Conservation (phyloP, 2,113 vertebrate species). For the Poeciliopsis retropinna region DNA sequence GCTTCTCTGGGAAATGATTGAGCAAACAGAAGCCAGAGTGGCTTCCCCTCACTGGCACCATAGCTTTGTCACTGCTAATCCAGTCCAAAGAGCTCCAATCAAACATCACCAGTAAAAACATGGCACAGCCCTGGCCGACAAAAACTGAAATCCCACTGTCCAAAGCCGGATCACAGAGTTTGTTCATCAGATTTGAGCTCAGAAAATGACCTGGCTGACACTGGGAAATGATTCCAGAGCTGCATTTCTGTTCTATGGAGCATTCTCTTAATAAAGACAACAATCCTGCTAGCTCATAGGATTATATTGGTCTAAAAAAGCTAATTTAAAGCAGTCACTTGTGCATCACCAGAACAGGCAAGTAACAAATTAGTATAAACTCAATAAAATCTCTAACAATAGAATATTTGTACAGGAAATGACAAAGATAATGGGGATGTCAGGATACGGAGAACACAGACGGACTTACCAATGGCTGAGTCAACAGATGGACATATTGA, state of each 20-base stretch:
- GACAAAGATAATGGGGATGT: constrained; percentile 3
- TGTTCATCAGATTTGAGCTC: constrained; percentile 59
- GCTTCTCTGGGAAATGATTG: constrained; percentile 75
- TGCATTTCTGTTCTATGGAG: not conserved
- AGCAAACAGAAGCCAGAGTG: constrained; percentile 72
- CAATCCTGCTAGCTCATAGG: not conserved
- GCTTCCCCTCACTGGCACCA: constrained; percentile 78
- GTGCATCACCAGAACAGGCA: not conserved
- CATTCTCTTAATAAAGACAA: not conserved
- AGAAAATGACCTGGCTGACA: constrained; percentile 23
- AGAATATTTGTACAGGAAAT: not conserved
- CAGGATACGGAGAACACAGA: not conserved
- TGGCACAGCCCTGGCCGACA: constrained; percentile 48
- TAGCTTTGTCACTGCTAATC: constrained; percentile 76
- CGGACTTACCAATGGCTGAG: constrained; percentile 12
- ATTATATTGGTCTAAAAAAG: not conserved
- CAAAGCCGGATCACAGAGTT: constrained; percentile 56
- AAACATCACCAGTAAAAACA: constrained; percentile 73
- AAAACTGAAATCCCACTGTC: constrained; percentile 55
- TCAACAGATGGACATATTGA: constrained; percentile 16
- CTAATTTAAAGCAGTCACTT: not conserved
- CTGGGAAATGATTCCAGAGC: constrained; percentile 21
- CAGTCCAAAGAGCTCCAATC: constrained; percentile 66
- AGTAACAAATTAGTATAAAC: not conserved
- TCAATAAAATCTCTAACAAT: not conserved